Conservation (phyloP, 2,797 vertebrate genomes). For the Pempheris klunzingeri region DNA sequence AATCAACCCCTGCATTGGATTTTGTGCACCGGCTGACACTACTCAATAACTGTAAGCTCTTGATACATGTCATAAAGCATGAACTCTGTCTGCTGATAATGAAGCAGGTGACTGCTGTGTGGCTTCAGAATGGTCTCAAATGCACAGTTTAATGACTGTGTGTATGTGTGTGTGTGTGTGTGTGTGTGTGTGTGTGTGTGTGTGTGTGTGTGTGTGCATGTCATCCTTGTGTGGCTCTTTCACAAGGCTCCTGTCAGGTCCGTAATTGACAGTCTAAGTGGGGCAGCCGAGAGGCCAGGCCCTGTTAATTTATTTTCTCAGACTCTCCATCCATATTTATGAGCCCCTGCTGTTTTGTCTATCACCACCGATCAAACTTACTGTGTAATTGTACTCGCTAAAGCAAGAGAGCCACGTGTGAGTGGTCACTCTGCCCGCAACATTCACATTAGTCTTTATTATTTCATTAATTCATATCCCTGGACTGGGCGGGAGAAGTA, state of each 20-base stretch:
- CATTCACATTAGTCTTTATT: conserved; percentile 79
- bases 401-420: conserved; percentile 84
- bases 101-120: conserved; percentile 88
- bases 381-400: conserved; percentile 89
- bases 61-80: conserved; percentile 87
- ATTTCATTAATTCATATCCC: conserved; percentile 82
- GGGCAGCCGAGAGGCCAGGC: conserved; percentile 94
- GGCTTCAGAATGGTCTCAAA: conserved; percentile 89
- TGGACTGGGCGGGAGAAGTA: conserved; percentile 34
- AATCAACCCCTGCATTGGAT: conserved; percentile 56
- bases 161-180: conserved; percentile 40
- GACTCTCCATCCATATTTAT: conserved; percentile 95
- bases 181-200: conserved; percentile 25
- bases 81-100: conserved; percentile 89
- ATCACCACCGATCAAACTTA: conserved; percentile 94
- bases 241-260: conserved; percentile 91
- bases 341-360: conserved; percentile 97
- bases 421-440: conserved; percentile 80
- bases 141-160: conserved; percentile 87
- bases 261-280: conserved; percentile 95
- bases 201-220: conserved; percentile 47
- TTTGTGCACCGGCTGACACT: conserved; percentile 70
- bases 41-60: conserved; percentile 74
- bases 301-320: conserved; percentile 97
- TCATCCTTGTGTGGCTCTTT: conserved; percentile 87